Evolutionary conservation across 2,888 invertebrate genomes (phyloP).

Genomic region (Pollenia griseotomentosa): DNA sequence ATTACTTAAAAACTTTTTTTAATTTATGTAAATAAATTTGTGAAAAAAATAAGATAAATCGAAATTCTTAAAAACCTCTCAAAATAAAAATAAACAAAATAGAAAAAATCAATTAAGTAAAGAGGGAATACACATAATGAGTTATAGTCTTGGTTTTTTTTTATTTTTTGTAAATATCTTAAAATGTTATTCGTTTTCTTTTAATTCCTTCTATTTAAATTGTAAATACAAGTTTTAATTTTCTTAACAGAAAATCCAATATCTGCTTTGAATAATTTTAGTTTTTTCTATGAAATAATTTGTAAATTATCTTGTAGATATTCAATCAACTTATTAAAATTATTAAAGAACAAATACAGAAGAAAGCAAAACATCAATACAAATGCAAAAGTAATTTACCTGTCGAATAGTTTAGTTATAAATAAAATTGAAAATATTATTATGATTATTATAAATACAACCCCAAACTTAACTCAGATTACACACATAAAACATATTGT

Average conservation of each 20-base stretch:
- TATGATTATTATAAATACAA: conserved; percentile 55
- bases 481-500: conserved; percentile 68
- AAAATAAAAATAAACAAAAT: background rate
- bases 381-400: conserved; percentile 62
- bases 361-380: conserved; percentile 42
- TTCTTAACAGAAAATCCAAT: background rate
- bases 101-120: background rate
- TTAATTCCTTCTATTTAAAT: background rate
- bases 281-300: conserved; percentile 23
- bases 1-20: background rate
- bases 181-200: conserved; percentile 39
- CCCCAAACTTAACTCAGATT: conserved; percentile 69
- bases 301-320: conserved; percentile 70
- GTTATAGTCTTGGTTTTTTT: background rate
- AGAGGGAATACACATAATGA: background rate
- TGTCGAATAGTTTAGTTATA: conserved; percentile 55
- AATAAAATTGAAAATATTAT: conserved; percentile 43
- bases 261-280: conserved; percentile 23
- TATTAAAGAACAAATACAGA: conserved; percentile 5
- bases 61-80: background rate
- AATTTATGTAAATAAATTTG: conserved; percentile 21
- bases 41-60: background rate
- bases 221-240: conserved; percentile 18
- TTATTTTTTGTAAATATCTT: conserved; percentile 47
- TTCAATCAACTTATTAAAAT: conserved; percentile 51